phyloP scores from a whole-genome alignment of 1,140 invertebrate species.

The Zaprionus kolodkinae region DNA sequence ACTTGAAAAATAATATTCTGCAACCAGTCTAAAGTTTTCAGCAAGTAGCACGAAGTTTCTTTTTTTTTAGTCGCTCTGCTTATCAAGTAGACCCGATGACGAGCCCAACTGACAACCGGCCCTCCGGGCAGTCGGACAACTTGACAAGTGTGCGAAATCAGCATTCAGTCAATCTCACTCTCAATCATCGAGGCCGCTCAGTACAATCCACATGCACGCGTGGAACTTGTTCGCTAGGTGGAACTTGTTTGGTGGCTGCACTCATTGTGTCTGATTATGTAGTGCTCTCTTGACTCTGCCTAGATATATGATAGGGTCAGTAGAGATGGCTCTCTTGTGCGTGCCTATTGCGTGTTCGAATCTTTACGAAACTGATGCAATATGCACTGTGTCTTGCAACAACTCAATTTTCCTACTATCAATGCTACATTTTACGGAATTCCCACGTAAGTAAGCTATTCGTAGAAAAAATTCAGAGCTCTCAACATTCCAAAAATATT shows the following conservation, averaged over 20 bases:
- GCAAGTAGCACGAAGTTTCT: conserved; percentile 28
- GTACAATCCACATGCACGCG: conserved; percentile 4
- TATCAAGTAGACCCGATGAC: conserved; percentile 24
- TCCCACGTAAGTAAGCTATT: not conserved
- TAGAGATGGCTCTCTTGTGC: not conserved
- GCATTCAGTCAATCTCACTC: conserved; percentile 17
- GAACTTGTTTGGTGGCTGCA: conserved; percentile 10
- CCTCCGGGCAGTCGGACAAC: not conserved
- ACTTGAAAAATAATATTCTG: conserved; percentile 9
- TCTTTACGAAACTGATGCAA: conserved; percentile 44
- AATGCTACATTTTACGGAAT: not conserved
- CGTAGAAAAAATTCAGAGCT: not conserved
- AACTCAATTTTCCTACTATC: not conserved
- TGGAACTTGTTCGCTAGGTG: conserved; percentile 22
- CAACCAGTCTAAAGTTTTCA: conserved; percentile 33
- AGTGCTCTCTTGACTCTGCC: not conserved
- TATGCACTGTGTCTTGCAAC: conserved; percentile 31
- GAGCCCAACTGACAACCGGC: conserved; percentile 13
- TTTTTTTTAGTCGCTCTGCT: conserved; percentile 6
- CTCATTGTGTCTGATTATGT: conserved; percentile 4
- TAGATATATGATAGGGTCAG: conserved; percentile 6
- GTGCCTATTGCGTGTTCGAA: conserved; percentile 5
- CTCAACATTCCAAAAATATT: not conserved
- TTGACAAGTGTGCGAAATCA: conserved; percentile 38
- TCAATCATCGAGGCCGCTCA: conserved; percentile 13